Conservation (phyloP, 2,797 vertebrate genomes). For the Anguilla pacifica region DNA sequence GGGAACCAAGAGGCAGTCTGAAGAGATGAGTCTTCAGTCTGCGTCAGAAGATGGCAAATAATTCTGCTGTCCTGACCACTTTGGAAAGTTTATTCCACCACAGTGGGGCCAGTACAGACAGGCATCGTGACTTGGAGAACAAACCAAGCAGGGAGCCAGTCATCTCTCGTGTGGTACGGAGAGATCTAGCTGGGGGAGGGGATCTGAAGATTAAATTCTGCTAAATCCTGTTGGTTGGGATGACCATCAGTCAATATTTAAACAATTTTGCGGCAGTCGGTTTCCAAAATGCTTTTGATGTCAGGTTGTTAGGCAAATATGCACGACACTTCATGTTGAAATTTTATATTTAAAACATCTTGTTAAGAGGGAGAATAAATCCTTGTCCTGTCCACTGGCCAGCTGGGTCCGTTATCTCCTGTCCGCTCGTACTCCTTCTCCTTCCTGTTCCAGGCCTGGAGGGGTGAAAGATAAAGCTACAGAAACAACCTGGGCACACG, state of each 20-base stretch:
- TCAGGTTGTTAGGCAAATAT: no score
- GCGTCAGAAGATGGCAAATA: background rate
- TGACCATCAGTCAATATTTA: background rate
- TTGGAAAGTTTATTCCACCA: background rate
- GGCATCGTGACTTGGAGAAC: background rate
- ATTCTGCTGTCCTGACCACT: background rate
- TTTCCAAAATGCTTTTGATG: background rate
- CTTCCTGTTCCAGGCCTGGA: background rate
- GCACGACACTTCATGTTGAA: background rate
- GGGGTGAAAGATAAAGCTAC: no score
- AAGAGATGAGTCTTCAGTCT: background rate
- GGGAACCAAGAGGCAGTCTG: background rate
- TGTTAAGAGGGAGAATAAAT: background rate
- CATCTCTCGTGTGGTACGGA: background rate
- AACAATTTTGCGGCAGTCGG: background rate
- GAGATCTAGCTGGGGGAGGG: background rate
- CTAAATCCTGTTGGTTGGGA: background rate
- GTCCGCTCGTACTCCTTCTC: background rate
- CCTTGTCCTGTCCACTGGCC: background rate
- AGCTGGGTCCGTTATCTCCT: background rate
- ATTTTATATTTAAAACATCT: background rate
- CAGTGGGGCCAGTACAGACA: background rate
- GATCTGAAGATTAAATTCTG: background rate
- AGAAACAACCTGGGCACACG: background rate
- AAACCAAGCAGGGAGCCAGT: background rate